Conservation (phyloP, 2,888 invertebrate genomes). For the Adineta ricciae region DNA sequence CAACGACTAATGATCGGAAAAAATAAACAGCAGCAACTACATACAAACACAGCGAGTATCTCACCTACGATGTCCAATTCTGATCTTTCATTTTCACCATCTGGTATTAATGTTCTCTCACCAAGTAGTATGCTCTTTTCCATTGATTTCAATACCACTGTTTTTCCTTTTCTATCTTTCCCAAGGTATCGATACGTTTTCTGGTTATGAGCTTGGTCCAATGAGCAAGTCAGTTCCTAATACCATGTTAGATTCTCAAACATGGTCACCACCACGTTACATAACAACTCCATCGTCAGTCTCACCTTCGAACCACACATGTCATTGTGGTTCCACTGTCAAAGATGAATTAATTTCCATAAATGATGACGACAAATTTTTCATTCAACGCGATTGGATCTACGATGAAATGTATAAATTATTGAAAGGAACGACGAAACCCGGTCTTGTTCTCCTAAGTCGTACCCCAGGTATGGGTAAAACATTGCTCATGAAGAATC, state of each 20-base stretch:
- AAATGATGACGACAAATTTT: constrained; percentile 8
- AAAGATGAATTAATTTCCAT: not conserved
- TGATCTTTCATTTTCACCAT: constrained; percentile 2
- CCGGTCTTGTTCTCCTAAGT: not conserved
- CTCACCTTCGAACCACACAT: not conserved
- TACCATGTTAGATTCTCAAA: not conserved
- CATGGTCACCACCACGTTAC: not conserved
- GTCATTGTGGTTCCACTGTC: not conserved
- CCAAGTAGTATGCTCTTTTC: not conserved
- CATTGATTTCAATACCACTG: too few relatives aligned
- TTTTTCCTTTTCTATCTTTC: not conserved
- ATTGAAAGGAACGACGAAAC: not conserved
- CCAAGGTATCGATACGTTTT: not conserved
- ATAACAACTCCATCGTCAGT: not conserved
- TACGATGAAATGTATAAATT: constrained; percentile 13
- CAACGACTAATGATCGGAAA: not conserved
- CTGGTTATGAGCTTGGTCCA: not conserved
- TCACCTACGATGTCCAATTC: not conserved
- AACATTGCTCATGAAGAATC: not conserved
- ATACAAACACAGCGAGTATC: not conserved
- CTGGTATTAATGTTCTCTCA: not conserved
- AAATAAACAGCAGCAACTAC: not conserved
- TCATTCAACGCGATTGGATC: constrained; percentile 6
- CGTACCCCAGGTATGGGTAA: constrained; percentile 1
- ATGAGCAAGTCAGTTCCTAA: not conserved